These are phyloP conservation scores for Pomacea canaliculata DNA, from an alignment of 2,888 invertebrate species.

Conservation along the genomic window DNA sequence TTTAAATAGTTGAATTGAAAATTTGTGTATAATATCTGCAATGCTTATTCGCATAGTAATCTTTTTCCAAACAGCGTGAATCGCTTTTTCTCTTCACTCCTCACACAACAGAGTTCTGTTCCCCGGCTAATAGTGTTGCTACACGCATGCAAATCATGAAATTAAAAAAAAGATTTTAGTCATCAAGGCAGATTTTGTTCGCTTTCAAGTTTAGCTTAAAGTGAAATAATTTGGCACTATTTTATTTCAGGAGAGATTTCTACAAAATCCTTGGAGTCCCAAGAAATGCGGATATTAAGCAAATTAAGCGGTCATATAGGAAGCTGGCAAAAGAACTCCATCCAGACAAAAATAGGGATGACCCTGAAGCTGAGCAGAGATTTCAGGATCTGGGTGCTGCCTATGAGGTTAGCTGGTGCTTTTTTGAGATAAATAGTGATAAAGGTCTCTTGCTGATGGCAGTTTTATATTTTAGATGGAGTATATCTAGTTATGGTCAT, in stretches of 20 bases:
- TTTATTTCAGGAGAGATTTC: conserved; percentile 83
- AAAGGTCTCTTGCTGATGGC: neutral
- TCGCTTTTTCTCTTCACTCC: too few relatives aligned
- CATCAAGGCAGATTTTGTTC: too few relatives aligned
- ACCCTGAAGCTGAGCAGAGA: conserved; percentile 91
- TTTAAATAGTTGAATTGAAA: neutral
- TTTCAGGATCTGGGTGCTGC: conserved; percentile 97
- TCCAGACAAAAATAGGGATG: conserved; percentile 96
- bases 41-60: too few relatives aligned
- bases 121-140: too few relatives aligned
- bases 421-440: too few relatives aligned
- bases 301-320: conserved; percentile 98
- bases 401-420: conserved; percentile 79
- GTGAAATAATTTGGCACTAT: neutral
- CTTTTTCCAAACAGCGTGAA: too few relatives aligned
- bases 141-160: too few relatives aligned
- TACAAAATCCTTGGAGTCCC: conserved; percentile 91
- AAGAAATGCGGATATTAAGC: conserved; percentile 88
- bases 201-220: too few relatives aligned
- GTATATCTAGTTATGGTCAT: too few relatives aligned
- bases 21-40: neutral
- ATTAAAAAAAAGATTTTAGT: too few relatives aligned
- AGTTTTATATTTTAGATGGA: neutral
- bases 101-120: too few relatives aligned
- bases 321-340: conserved; percentile 95